Conservation (phyloP, 2,797 vertebrate genomes). For the Salmo trutta region DNA sequence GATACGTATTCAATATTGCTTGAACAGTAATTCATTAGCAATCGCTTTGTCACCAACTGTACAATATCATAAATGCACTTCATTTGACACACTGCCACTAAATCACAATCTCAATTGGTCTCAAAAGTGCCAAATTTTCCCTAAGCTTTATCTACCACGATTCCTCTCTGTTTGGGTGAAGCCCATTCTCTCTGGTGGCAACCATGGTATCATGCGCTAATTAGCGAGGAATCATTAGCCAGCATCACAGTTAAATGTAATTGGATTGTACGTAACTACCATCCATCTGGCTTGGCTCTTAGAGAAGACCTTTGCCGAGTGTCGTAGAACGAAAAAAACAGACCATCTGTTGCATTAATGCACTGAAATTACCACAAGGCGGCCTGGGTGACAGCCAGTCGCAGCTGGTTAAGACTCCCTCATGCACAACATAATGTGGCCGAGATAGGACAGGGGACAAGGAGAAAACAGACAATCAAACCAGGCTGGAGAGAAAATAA, state of each 20-base stretch:
- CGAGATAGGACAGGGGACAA: slow-evolving; percentile 21
- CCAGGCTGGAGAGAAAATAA: slow-evolving; percentile 1
- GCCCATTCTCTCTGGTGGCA: slow-evolving; percentile 10
- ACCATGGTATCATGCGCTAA: slow-evolving; percentile 22
- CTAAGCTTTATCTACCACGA: not conserved
- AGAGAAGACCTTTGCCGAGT: slow-evolving; percentile 16
- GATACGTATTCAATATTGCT: not conserved
- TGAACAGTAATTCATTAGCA: not conserved
- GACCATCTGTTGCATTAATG: slow-evolving; percentile 38
- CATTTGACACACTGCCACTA: not conserved
- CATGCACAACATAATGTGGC: slow-evolving; percentile 7
- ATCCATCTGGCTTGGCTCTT: slow-evolving; percentile 30
- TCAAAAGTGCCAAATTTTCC: not conserved
- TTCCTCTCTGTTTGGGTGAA: not conserved
- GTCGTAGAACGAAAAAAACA: slow-evolving; percentile 2
- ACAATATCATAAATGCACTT: not conserved
- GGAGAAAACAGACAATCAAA: slow-evolving; percentile 12
- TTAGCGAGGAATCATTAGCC: slow-evolving; percentile 33
- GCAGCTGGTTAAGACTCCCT: slow-evolving; percentile 10
- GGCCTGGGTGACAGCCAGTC: not conserved
- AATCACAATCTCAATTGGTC: not conserved
- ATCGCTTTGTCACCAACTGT: not conserved
- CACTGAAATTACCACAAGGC: slow-evolving; percentile 27
- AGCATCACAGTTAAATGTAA: slow-evolving; percentile 28
- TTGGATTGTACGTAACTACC: slow-evolving; percentile 31